Evolutionary conservation across 2,797 vertebrate species (phyloP), one percentile per base, ranked within the genome.

Genomic region (Carapus acus): DNA sequence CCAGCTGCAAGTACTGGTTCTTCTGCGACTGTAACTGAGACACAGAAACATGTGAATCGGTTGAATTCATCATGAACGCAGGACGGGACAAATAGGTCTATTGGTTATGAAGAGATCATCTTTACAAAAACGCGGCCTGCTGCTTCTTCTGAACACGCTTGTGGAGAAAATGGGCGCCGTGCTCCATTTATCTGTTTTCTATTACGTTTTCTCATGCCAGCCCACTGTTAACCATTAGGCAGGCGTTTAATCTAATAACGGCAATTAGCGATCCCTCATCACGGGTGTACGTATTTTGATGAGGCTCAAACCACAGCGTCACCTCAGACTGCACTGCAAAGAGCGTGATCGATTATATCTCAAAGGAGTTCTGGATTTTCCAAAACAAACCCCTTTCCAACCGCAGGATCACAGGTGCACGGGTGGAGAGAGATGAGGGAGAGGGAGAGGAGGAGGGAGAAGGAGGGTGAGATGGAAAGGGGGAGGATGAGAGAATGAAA

Each of bases 1-100:
- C 95, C 87, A 98, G 84, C 86, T 98, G 96, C 79, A 98, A 79
- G 78, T 96, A 97, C 54, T 97, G 93, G n/a, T 91, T 91, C 80
- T 96, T 97, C 88, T 97, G 94, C 77, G 97, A 83, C 84, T 98
- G 94, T 70, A 97, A 81, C 94, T 97, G 76, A 22, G 62, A 71
- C 38, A 73, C 7, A 47, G 42, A 17, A 46, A 49, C 31, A 62
- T 7, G 40, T 48, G 8, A 17, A 33, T 7, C 17, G 1, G 9
- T 45, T 15, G 33, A 5, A 18, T 13, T 3, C 33, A 34, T 17
- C 7, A 47, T n/a, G 34, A 15, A 16, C 19, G 1, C 23, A 27
- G n/a, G 15, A 4, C 23, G 3, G 23, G 22, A 17, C 43, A 29
- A 8, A 18, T n/a, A n/a, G n/a, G n/a, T n/a, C n/a, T n/a, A n/a